Conservation (phyloP, 1,140 invertebrate species). For the Euura lappo region DNA sequence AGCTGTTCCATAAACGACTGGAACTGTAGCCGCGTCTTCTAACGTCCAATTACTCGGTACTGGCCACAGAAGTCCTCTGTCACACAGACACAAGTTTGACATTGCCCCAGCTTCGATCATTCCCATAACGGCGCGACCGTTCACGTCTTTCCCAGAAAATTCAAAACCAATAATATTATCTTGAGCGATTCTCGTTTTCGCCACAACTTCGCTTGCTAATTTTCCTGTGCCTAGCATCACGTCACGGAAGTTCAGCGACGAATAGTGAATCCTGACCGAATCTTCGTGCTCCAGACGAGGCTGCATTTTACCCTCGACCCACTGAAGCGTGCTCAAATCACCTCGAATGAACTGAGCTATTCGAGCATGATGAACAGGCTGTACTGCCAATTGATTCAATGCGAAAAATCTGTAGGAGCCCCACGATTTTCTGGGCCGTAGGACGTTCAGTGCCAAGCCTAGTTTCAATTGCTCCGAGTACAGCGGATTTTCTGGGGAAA, state of each 20-base stretch:
- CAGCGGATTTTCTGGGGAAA: slow-evolving; percentile 63
- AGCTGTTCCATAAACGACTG: slow-evolving; percentile 66
- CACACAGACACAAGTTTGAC: slow-evolving; percentile 39
- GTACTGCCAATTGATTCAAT: background rate
- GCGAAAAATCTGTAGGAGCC: background rate
- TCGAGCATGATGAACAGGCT: slow-evolving; percentile 60
- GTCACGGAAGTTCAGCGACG: slow-evolving; percentile 79
- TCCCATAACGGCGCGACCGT: slow-evolving; percentile 75
- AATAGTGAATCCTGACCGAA: slow-evolving; percentile 65
- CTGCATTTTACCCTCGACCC: slow-evolving; percentile 65
- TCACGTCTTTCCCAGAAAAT: slow-evolving; percentile 63
- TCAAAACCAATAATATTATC: slow-evolving; percentile 78
- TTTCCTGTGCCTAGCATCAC: slow-evolving; percentile 80
- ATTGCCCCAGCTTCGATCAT: slow-evolving; percentile 53
- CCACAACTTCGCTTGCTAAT: slow-evolving; percentile 68
- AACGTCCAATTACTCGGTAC: slow-evolving; percentile 66
- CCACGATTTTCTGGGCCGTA: background rate
- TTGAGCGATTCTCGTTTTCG: slow-evolving; percentile 63
- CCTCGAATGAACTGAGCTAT: slow-evolving; percentile 68
- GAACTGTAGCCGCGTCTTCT: slow-evolving; percentile 68
- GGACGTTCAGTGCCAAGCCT: slow-evolving; percentile 78
- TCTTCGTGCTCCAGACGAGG: slow-evolving; percentile 41
- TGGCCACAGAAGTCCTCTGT: slow-evolving; percentile 63
- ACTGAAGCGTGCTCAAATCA: slow-evolving; percentile 67
- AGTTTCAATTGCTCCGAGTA: slow-evolving; percentile 66